A percentile compares a stretch with the other conserved stretches of the same genome.
Conservation (phyloP, 2,888 invertebrate genomes). For the Tachina lurida region DNA sequence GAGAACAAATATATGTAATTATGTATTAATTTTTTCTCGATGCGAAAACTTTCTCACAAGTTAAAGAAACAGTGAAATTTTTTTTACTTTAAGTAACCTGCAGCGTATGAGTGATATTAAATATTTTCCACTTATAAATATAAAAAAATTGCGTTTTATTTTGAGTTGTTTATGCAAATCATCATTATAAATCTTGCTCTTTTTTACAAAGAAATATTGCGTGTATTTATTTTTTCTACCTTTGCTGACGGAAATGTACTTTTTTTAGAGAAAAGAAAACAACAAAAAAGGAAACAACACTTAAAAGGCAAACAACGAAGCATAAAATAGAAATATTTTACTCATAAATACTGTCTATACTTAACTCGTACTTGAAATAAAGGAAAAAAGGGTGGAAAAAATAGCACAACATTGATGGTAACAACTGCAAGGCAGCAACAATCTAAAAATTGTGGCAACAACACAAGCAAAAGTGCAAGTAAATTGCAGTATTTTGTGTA, state of each 20-base stretch:
- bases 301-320: background rate
- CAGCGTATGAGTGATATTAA: constrained; percentile 3
- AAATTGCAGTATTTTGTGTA: constrained; percentile 51
- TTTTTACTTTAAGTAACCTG: background rate
- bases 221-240: constrained; percentile 4
- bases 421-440: constrained; percentile 37
- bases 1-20: too few relatives aligned
- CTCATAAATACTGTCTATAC: constrained; percentile 42
- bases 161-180: constrained; percentile 35
- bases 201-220: constrained; percentile 4
- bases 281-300: background rate
- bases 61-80: too few relatives aligned
- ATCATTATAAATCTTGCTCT: constrained; percentile 17
- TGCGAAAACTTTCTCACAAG: too few relatives aligned
- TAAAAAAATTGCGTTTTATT: constrained; percentile 4
- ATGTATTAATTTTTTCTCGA: too few relatives aligned
- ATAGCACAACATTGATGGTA: constrained; percentile 32
- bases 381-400: constrained; percentile 21
- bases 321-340: constrained; percentile 33
- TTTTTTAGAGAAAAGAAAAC: background rate
- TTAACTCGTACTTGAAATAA: constrained; percentile 58
- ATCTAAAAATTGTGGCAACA: constrained; percentile 45
- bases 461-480: constrained; percentile 61
- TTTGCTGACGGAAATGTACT: constrained; percentile 34
- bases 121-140: background rate